A percentile compares a stretch with the other conserved stretches of the same genome.
Conservation (phyloP, 1,140 invertebrate species). For the Temnothorax nylanderi region DNA sequence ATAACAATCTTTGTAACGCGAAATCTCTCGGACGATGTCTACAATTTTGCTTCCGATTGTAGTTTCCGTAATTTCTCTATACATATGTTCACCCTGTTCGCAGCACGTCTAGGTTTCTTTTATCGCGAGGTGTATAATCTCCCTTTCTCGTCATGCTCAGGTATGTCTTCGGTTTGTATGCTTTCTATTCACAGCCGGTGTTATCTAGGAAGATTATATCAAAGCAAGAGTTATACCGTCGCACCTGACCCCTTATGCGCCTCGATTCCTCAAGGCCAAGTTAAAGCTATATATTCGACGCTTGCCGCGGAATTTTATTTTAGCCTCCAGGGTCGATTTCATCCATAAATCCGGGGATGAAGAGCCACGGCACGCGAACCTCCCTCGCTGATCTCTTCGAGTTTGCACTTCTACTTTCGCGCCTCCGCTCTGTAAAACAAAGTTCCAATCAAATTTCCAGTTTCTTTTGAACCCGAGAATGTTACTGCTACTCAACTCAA, state of each 20-base stretch:
- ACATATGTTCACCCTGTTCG: not conserved
- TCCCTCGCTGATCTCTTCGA: slow-evolving; percentile 6
- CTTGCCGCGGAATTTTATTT: slow-evolving; percentile 16
- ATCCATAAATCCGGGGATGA: slow-evolving; percentile 39
- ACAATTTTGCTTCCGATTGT: not conserved
- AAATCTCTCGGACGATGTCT: not conserved
- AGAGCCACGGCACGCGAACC: slow-evolving; percentile 17
- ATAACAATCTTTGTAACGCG: not conserved
- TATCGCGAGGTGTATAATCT: not conserved
- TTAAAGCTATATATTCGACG: slow-evolving; percentile 11
- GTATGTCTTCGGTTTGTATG: not conserved
- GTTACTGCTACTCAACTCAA: not conserved
- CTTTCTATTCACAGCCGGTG: slow-evolving; percentile 8
- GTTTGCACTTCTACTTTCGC: slow-evolving; percentile 38
- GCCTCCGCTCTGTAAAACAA: not conserved
- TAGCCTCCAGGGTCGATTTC: slow-evolving; percentile 30
- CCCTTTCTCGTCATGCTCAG: not conserved
- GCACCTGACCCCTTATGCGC: slow-evolving; percentile 5
- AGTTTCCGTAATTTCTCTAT: slow-evolving; percentile 7
- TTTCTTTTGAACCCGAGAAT: not conserved
- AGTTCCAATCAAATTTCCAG: slow-evolving; percentile 24
- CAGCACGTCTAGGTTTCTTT: not conserved
- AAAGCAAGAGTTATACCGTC: not conserved
- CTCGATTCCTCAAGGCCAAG: slow-evolving; percentile 32
- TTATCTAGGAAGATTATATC: slow-evolving; percentile 37